Percentiles rank a stretch among this genome's conserved stretches.
Evolutionary conservation across 1,140 invertebrate genomes (phyloP).

Genomic region (Periplaneta americana): DNA sequence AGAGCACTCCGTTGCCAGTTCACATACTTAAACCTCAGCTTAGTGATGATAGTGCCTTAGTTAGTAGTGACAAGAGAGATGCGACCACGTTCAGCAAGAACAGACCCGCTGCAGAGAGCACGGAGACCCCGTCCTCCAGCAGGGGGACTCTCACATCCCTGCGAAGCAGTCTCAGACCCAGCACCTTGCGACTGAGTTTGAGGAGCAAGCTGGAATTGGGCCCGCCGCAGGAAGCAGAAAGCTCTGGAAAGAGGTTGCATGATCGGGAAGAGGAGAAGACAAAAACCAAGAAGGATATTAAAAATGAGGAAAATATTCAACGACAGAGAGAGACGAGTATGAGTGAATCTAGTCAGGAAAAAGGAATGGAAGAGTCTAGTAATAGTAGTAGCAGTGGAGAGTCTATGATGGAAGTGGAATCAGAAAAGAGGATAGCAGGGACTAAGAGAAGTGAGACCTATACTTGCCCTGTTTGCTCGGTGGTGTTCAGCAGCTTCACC

Average conservation of each 20-base stretch:
- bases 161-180: neutral
- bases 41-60: neutral
- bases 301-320: slow-evolving; percentile 20
- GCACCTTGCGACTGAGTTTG: neutral
- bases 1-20: neutral
- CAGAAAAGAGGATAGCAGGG: neutral
- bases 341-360: neutral
- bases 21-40: neutral
- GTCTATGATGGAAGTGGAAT: neutral
- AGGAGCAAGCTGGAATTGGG: neutral
- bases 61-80: neutral
- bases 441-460: neutral
- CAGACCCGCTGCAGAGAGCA: neutral
- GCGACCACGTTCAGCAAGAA: neutral
- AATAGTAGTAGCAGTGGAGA: neutral
- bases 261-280: neutral
- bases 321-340: neutral
- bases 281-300: slow-evolving; percentile 3
- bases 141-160: neutral
- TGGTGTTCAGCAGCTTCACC: neutral
- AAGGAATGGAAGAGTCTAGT: neutral
- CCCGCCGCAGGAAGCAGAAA: neutral
- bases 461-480: neutral
- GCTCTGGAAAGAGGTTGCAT: neutral
- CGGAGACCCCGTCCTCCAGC: neutral